phyloP scores from a whole-genome alignment of 2,888 invertebrate species.

The Eudasyphora cyanicolor region DNA sequence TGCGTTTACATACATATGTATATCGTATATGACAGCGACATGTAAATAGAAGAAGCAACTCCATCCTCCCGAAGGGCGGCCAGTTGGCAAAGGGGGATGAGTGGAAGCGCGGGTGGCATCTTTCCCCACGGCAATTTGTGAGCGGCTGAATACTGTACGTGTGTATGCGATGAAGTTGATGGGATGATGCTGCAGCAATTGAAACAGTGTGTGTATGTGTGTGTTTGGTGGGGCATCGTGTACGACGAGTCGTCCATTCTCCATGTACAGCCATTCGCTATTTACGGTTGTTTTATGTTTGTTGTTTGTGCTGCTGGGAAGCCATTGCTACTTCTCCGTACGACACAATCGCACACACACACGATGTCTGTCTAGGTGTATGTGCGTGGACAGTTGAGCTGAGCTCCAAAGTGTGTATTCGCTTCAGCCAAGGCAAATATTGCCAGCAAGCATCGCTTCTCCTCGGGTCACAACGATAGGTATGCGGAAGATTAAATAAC shows the following conservation, averaged over 20 bases:
- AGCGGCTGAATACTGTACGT: background rate
- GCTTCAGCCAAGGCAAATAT: slow-evolving; percentile 65
- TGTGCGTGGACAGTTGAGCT: slow-evolving; percentile 34
- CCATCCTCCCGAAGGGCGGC: background rate
- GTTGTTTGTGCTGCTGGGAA: slow-evolving; percentile 17
- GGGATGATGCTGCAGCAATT: slow-evolving; percentile 67
- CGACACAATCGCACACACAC: slow-evolving; percentile 44
- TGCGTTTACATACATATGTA: background rate
- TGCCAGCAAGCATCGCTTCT: slow-evolving; percentile 66
- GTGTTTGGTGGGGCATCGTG: background rate
- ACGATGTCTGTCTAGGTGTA: slow-evolving; percentile 44
- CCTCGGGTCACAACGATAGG: slow-evolving; percentile 72
- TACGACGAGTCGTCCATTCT: background rate
- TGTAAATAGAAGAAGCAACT: slow-evolving; percentile 4
- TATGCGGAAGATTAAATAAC: slow-evolving; percentile 72
- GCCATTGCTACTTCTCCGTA: slow-evolving; percentile 12
- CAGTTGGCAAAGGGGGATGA: no score
- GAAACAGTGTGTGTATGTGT: slow-evolving; percentile 69
- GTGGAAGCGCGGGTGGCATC: background rate
- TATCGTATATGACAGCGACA: no score
- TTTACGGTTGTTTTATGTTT: slow-evolving; percentile 13
- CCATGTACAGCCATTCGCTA: slow-evolving; percentile 28
- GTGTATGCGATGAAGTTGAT: background rate
- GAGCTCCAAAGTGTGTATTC: slow-evolving; percentile 24
- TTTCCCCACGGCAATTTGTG: slow-evolving; percentile 10